These are phyloP conservation scores for Lumbricus terrestris DNA, from an alignment of 2,888 invertebrate genomes.

Conservation along the genomic window DNA sequence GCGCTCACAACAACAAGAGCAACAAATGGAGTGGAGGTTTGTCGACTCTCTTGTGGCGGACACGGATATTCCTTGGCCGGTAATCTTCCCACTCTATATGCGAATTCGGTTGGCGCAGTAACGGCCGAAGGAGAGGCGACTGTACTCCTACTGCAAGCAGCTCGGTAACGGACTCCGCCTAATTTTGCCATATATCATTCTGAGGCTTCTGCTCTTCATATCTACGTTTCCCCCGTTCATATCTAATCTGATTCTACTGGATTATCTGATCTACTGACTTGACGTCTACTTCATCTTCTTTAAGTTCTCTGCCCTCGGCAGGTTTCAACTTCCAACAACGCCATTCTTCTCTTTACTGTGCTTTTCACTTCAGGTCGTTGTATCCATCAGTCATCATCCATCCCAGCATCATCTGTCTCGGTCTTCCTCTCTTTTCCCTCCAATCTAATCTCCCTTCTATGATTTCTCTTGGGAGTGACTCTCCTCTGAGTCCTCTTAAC, in stretches of 20 bases:
- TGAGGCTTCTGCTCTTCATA: not conserved
- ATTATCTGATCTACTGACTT: not conserved
- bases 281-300: not conserved
- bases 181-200: not conserved
- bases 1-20: conserved; percentile 79
- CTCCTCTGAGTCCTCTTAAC: no score
- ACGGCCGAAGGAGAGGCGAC: conserved; percentile 98
- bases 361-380: no score
- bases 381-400: no score
- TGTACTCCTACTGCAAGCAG: conserved; percentile 85
- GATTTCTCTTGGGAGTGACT: no score
- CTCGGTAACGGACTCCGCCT: conserved; percentile 60
- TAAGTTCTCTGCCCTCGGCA: no score
- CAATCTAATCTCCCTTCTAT: no score
- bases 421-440: no score
- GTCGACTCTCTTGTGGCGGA: conserved; percentile 87
- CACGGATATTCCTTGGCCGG: conserved; percentile 77
- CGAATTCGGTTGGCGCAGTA: conserved; percentile 79
- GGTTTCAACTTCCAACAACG: no score
- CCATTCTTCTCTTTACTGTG: no score
- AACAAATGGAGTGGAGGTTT: conserved; percentile 75
- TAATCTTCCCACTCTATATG: conserved; percentile 81
- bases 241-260: no score
- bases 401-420: no score
- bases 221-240: no score